Conservation (phyloP, 64 coral and sea anemone genomes). For the Montipora efflorescens region DNA sequence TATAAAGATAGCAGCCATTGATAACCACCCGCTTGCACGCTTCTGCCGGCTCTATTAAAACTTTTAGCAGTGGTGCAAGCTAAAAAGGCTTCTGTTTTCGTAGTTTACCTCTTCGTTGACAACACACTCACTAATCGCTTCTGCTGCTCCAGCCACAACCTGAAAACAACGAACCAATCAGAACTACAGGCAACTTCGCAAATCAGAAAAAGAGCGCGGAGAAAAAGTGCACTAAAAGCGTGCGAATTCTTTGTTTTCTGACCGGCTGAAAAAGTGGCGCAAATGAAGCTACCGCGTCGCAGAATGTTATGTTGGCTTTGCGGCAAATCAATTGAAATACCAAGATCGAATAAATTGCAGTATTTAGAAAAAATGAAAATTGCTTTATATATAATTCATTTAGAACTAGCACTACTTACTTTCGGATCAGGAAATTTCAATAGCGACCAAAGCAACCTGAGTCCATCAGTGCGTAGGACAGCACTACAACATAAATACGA, state of each 20-base stretch:
- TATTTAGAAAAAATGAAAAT: no score
- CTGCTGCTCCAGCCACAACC: constrained; percentile 81
- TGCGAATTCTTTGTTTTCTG: no score
- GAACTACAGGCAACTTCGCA: background rate
- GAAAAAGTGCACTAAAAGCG: background rate
- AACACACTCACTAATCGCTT: constrained; percentile 78
- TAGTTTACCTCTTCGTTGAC: constrained; percentile 54
- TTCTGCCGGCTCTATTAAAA: no score
- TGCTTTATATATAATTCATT: no score
- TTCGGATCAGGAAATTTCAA: constrained; percentile 82
- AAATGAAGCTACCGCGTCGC: no score
- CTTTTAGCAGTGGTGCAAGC: background rate
- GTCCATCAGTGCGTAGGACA: constrained; percentile 82
- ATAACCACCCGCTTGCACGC: accelerated
- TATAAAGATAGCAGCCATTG: no score
- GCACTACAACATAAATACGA: constrained; percentile 33
- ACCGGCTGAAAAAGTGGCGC: no score
- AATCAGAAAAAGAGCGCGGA: background rate
- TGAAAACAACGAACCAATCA: background rate
- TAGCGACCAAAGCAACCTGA: constrained; percentile 86
- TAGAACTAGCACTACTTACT: constrained; percentile 16
- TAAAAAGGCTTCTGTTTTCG: background rate
- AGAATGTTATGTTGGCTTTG: no score
- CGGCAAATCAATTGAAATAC: no score
- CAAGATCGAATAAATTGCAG: no score